Percentiles rank a stretch among this genome's conserved stretches.
Conservation (phyloP, 35 echinoderm and acorn worm species). For the Diadema setosum region DNA sequence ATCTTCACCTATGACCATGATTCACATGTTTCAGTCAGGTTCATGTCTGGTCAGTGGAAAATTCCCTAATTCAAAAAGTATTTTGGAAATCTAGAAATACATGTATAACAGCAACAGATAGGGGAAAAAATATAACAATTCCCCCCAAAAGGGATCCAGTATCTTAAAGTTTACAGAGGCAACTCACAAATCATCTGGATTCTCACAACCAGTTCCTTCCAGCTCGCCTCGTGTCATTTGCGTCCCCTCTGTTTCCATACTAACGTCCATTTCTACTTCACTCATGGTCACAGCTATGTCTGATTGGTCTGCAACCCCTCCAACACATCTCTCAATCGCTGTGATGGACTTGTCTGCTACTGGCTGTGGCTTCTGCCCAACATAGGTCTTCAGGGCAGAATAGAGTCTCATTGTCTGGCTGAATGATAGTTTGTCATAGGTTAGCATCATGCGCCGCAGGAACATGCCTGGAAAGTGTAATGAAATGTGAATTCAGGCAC, state of each 20-base stretch:
- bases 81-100: no score
- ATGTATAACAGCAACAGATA: no score
- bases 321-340: not conserved
- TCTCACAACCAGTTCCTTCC: not conserved
- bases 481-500: not conserved
- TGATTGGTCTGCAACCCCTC: not conserved
- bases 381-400: constrained; percentile 6
- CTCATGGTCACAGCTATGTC: not conserved
- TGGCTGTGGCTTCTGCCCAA: not conserved
- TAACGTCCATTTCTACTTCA: constrained; percentile 63
- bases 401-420: constrained; percentile 72
- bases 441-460: constrained; percentile 78
- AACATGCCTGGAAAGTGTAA: constrained; percentile 67
- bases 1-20: no score
- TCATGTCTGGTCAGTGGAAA: no score
- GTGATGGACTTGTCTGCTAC: not conserved
- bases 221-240: constrained; percentile 65
- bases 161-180: no score
- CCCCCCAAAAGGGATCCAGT: no score
- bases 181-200: constrained; percentile 9
- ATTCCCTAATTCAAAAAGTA: no score
- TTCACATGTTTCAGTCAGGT: no score
- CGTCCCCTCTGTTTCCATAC: constrained; percentile 62
- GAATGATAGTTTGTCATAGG: constrained; percentile 94
- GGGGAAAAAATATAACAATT: no score